Evolutionary conservation across 2,888 invertebrate species (phyloP), one percentile per base, ranked within the genome.

Genomic region (Punctoribates punctum): DNA sequence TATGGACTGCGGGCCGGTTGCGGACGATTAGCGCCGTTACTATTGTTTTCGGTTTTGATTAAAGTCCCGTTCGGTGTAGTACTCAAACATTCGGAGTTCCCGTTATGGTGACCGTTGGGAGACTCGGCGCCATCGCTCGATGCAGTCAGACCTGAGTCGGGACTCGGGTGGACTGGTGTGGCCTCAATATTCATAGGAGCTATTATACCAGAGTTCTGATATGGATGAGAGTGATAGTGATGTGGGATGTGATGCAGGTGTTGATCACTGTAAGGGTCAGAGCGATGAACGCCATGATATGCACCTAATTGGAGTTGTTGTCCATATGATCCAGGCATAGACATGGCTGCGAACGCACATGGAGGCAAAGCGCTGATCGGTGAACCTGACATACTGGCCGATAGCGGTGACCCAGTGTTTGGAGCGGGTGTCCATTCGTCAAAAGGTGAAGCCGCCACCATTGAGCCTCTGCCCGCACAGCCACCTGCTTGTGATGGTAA

Each of bases 1-100:
- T 89, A 94, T 0, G 93, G 92, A 80, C 91, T 91, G 62, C 92
- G 88, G 25, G 89, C 88, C 38, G 91, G 90, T 54, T 89, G 87
- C 65, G 92, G 90, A 81, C 90, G 87, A 51, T 77, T 73, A 82
- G 82, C 15, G 83, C 83, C 83, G 84, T 87, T 86, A 86, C 86
- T 54, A 83, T 74, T 82, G 0, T 87, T 87, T 2, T 87, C 79
- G 81, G 86, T 51, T 38, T 51, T 67, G 15, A 42, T 67, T 3
- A 34, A 20, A 27, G 46, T 75, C 11, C 67, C 70, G 51, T 54
- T 75, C 5, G 54, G 57, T 15, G 54, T 57, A 23, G 42, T 75
- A n/a, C 34, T 67, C 48, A 67, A 8, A 46, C 70, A 15, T n/a
- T 20, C 29, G 9, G 8, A 46, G 20, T 48, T 72, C 6, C 17